Base-by-base conservation (phyloP, 53 echinoderm and acorn worm genomes). In the Arbacia lixula region DNA sequence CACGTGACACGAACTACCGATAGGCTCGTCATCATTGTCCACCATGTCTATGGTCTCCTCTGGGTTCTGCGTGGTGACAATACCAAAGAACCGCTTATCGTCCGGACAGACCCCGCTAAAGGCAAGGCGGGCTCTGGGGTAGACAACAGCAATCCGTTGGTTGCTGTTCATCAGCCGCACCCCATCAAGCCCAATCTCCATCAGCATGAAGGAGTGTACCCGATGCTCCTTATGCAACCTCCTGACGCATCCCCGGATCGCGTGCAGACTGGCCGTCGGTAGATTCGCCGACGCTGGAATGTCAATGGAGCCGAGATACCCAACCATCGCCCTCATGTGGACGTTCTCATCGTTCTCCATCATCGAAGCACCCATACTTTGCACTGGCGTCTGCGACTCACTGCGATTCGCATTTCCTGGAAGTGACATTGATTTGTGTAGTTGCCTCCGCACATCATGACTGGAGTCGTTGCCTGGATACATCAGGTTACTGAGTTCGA, bases 1-100 rank as follows among this genome's bases (percentile, higher is more conserved):
- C 6, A 99, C 99, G 78, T 99, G 99, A 50, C 99, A 99, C 0
- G 99, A 95, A 54, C 99, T 99, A 26, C 99, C 99, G 36, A 95
- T 89, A 11, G 90, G 94, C 60, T 98, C 98, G 19, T 92, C 94
- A 64, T 94, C 94, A 65, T 77, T 86, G 19, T 91, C 92, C 53
- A 83, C 55, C n/a, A 49, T 65, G 62, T 87, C 89, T 28, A 84
- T 46, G 5, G 36, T 54, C n/a, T 92, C 86, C 36, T 73, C 85
- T 16, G 90, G 86, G 52, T 58, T 87, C n/a, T 99, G 99, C 35
- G 88, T 52, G 4, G 99, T 99, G 12, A 99, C 94, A 35, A 99
- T 90, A 3, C 99, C 99, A 76, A 99, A 99, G 69, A 92, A 95
- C 8, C 99, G 92, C 55, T 92, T 99, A 67, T 99, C 99, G 75